phyloP scores from a whole-genome alignment of 2,888 invertebrate species.

The Cosmia pyralina region DNA sequence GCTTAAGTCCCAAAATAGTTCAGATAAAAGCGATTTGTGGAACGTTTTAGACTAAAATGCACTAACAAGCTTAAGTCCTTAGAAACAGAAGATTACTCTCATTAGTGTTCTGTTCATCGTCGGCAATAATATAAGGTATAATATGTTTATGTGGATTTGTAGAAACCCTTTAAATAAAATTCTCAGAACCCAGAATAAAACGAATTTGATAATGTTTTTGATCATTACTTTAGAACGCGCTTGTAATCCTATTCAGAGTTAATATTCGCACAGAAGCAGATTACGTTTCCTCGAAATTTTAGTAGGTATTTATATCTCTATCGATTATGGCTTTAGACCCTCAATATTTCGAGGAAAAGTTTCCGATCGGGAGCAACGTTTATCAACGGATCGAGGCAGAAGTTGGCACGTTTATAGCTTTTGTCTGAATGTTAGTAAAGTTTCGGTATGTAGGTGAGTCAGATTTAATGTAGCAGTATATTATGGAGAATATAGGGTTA shows the following conservation, averaged over 20 bases:
- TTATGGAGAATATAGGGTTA: neutral
- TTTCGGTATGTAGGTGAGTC: constrained; percentile 42
- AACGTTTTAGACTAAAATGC: constrained; percentile 38
- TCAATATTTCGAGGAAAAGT: constrained; percentile 48
- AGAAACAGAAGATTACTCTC: constrained; percentile 32
- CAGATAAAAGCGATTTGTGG: constrained; percentile 27
- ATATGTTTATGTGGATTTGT: too few relatives aligned
- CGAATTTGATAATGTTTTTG: constrained; percentile 12
- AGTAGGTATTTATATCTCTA: constrained; percentile 38
- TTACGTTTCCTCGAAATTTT: constrained; percentile 27
- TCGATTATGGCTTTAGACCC: constrained; percentile 47
- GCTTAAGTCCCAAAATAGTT: constrained; percentile 41
- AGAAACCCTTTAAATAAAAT: constrained; percentile 6
- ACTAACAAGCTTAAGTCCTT: constrained; percentile 50
- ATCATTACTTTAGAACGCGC: constrained; percentile 14
- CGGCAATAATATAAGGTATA: constrained; percentile 8
- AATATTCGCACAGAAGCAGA: constrained; percentile 23
- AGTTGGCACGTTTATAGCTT: constrained; percentile 60
- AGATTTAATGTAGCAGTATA: constrained; percentile 36
- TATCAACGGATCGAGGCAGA: constrained; percentile 48
- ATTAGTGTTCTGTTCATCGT: constrained; percentile 33
- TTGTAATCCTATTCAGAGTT: constrained; percentile 33
- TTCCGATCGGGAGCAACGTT: constrained; percentile 47
- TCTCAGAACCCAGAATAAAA: constrained; percentile 13
- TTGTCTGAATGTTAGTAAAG: constrained; percentile 50